Base-by-base conservation (phyloP, 2,113 vertebrate genomes). In the Lophochroa leadbeateri region DNA sequence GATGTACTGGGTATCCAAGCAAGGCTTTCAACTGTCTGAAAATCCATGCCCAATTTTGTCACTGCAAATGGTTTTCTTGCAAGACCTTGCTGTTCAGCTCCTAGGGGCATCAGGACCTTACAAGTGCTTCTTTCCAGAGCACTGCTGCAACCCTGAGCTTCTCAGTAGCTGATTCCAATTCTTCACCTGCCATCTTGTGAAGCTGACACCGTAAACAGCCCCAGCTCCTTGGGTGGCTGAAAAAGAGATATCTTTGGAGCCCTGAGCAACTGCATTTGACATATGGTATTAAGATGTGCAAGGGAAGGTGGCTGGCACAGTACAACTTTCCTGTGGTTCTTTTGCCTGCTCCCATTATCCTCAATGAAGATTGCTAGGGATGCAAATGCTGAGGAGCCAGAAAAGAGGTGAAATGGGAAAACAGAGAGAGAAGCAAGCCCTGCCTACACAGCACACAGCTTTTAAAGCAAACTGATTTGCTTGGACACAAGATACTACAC, bases 241-340 rank as follows among this genome's bases (percentile, higher is more conserved):
- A 70, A 96, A 82, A 96, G 91, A 96, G 94, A 80, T 84, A 95
- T 82, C 92, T 91, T 81, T 44, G 50, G 67, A 94, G 90, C 84
- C 33, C 87, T 74, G 84, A 94, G 95, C 93, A 95, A 97, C 93
- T 76, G 93, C 58, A 94, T 87, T 96, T 96, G 96, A 97, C 95
- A 94, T 90, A 94, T 61, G 78, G 96, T 91, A 96, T 96, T 95
- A 97, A 97, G 91, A 94, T 27, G 89, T 96, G 94, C 89, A 91
- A 60, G 87, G 53, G 81, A 94, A 96, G 57, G 82, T 82, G 95
- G 95, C 86, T 96, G 91, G 95, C 93, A 96, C 74, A 87, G 74
- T 41, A 89, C 0, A 3, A 92, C 91, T 89, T 95, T 96, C 95
- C 91, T 85, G 95, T 78, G 86, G 95, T 95, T 92, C 94, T 87